Evolutionary conservation across 2,888 invertebrate species (phyloP).

Genomic region (Hyposoter didymator): DNA sequence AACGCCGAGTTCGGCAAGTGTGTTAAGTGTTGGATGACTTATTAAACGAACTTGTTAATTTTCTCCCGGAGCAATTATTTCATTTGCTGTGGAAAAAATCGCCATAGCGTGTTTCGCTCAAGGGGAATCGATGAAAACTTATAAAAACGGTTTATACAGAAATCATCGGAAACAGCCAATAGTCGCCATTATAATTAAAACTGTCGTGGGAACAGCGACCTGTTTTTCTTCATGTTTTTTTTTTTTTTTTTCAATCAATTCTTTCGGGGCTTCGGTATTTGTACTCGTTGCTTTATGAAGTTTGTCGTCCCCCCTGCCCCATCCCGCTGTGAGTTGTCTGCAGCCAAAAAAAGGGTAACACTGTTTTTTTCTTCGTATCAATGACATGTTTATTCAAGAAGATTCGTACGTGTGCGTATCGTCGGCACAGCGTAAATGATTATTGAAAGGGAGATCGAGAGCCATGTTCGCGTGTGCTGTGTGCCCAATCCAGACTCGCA

Average conservation of each 20-base stretch:
- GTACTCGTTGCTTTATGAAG: not conserved
- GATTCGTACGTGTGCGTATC: slow-evolving; percentile 33
- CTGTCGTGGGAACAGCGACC: slow-evolving; percentile 56
- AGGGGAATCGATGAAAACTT: not conserved
- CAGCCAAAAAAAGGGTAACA: slow-evolving; percentile 5
- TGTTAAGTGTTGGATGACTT: slow-evolving; percentile 7
- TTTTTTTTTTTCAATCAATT: not conserved
- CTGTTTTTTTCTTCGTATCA: not conserved
- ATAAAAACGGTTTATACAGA: slow-evolving; percentile 47
- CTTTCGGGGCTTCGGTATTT: not conserved
- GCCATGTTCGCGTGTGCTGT: slow-evolving; percentile 3
- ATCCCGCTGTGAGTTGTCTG: not conserved
- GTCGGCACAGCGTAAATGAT: slow-evolving; percentile 43
- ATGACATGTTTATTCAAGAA: slow-evolving; percentile 32
- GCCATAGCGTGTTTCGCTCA: not conserved
- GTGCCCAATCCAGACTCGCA: not conserved
- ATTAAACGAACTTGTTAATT: slow-evolving; percentile 8
- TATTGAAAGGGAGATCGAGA: slow-evolving; percentile 29
- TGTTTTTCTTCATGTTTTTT: slow-evolving; percentile 15
- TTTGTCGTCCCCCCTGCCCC: not conserved
- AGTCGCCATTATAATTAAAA: slow-evolving; percentile 32
- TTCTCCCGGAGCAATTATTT: slow-evolving; percentile 44
- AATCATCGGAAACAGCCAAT: slow-evolving; percentile 27
- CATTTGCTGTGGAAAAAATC: slow-evolving; percentile 37
- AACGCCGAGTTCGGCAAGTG: slow-evolving; percentile 13